Evolutionary conservation across 2,113 vertebrate species (phyloP), one percentile per base, ranked within the genome.

Genomic region (Poecile atricapillus): DNA sequence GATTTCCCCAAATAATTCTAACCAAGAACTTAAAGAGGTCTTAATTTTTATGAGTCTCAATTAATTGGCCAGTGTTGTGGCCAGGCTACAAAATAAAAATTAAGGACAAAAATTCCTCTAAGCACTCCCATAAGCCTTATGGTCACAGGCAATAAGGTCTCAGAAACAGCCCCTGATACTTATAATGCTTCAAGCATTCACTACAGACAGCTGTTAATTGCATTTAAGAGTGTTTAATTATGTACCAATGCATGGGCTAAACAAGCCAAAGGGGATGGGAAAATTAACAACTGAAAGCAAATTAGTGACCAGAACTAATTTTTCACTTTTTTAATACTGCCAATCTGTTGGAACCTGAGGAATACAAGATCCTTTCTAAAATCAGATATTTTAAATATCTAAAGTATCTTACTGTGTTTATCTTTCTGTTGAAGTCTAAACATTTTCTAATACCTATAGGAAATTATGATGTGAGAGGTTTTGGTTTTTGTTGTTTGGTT

Each of bases 31-130:
- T 87, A 77, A 94, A 82, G 62, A 87, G 23, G 11, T 82, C 67
- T 94, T 91, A 82, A 69, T 95, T 93, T 96, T 97, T 89, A 92
- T 90, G 59, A 89, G 37, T 5, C 25, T 60, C 79, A 89, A 95
- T 91, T 94, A 96, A 94, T 75, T 90, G 81, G 18, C 50, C 69
- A 73, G 83, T 64, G 62, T 30, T 87, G 73, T 78, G 53, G 49
- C 58, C 83, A 91, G 56, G 69, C n/a, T 87, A 56, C 62, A 80
- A 93, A 91, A 85, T 78, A 77, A 68, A 87, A 95, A 92, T 93
- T 79, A 76, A 87, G 71, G 47, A 87, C n/a, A 86, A 93, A 90
- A 91, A 87, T 79, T 92, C 16, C 44, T 44, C 46, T 91, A 78
- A 92, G 19, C 31, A 56, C 56, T 93, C 47, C 49, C 56, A 41